Conservation (phyloP, 2,113 vertebrate species). For the Chlamydotis undulata region DNA sequence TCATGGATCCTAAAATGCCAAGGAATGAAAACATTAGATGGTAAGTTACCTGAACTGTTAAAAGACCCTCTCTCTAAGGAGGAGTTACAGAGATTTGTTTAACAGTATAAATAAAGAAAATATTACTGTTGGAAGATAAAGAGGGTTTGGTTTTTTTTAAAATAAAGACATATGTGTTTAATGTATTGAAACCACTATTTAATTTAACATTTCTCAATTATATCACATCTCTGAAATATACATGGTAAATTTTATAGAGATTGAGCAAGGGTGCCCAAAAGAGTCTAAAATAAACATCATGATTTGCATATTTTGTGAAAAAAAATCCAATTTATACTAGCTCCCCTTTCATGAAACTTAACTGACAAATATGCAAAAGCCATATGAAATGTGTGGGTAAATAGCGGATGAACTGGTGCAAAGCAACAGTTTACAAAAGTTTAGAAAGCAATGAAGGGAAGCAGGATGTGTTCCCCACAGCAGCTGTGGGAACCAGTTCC, state of each 20-base stretch:
- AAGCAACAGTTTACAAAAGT: background rate
- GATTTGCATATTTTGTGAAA: background rate
- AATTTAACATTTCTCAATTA: background rate
- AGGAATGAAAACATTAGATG: background rate
- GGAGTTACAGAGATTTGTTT: background rate
- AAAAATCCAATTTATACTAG: background rate
- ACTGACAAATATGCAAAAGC: background rate
- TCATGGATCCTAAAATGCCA: slow-evolving; percentile 86
- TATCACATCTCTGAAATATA: background rate
- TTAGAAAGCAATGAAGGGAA: background rate
- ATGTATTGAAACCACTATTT: background rate
- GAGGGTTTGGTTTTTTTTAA: background rate
- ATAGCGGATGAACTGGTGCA: background rate
- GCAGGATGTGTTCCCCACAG: background rate
- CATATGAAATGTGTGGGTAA: background rate
- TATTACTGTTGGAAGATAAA: background rate
- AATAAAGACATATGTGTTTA: background rate
- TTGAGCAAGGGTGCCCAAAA: background rate
- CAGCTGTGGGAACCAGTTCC: background rate
- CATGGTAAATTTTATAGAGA: background rate
- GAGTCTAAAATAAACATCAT: background rate
- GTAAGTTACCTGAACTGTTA: background rate
- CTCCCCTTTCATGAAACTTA: background rate
- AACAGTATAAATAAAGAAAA: background rate
- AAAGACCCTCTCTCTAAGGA: background rate